phyloP scores from a whole-genome alignment of 2,888 invertebrate species.

The Caprella mutica region DNA sequence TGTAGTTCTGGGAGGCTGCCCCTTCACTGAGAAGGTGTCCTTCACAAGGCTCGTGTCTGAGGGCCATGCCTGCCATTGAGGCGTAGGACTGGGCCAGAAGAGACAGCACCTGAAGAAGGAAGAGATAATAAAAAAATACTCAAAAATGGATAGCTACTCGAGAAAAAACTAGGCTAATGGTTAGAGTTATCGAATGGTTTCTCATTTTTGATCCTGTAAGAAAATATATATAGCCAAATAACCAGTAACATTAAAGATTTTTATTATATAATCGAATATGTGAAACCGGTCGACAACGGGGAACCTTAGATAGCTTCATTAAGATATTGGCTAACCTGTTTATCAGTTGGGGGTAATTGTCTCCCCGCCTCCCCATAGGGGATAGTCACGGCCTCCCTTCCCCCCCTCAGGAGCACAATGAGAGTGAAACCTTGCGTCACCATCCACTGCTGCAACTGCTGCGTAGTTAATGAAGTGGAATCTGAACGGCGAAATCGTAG shows the following conservation, averaged over 20 bases:
- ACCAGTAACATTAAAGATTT: no score
- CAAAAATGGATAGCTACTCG: background rate
- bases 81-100: background rate
- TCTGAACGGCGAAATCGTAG: no score
- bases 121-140: background rate
- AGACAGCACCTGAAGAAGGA: background rate
- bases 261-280: no score
- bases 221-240: no score
- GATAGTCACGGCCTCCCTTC: constrained; percentile 1
- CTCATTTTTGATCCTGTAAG: no score
- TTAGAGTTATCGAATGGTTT: no score
- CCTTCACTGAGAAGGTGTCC: background rate
- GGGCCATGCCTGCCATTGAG: background rate
- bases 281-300: no score
- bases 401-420: background rate
- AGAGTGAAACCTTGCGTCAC: background rate
- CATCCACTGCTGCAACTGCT: constrained; percentile 6
- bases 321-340: background rate
- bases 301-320: no score
- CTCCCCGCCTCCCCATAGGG: background rate
- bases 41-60: background rate
- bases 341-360: background rate
- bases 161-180: no score
- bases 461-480: no score
- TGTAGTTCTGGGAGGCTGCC: background rate